Conservation (phyloP, 2,113 vertebrate genomes). For the Crotophaga sulcirostris region DNA sequence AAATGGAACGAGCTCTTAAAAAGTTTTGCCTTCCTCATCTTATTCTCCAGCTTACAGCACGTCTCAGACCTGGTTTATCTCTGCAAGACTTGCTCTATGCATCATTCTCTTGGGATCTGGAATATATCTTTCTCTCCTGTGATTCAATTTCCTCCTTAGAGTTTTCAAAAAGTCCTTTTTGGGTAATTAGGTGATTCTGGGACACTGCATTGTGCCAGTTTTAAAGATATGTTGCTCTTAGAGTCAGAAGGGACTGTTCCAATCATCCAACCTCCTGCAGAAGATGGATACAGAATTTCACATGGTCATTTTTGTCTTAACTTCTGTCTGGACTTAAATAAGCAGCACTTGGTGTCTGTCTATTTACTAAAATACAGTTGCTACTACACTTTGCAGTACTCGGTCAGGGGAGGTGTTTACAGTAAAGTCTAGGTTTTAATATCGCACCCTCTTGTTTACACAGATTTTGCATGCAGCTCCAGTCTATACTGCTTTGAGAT, state of each 20-base stretch:
- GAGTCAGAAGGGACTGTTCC: slow-evolving; percentile 10
- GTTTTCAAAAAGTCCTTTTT: slow-evolving; percentile 58
- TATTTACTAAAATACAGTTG: not conserved
- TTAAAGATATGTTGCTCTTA: slow-evolving; percentile 17
- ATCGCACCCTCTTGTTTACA: not conserved
- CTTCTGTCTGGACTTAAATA: not conserved
- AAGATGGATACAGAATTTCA: not conserved
- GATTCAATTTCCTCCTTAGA: slow-evolving; percentile 50
- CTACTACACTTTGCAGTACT: not conserved
- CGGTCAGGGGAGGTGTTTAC: not conserved
- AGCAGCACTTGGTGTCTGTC: not conserved
- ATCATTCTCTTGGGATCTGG: slow-evolving; percentile 60
- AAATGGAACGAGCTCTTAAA: slow-evolving; percentile 14
- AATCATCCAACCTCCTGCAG: not conserved
- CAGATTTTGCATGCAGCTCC: not conserved
- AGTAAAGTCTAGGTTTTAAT: not conserved
- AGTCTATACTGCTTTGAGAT: not conserved
- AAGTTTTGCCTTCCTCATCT: slow-evolving; percentile 27
- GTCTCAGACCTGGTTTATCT: slow-evolving; percentile 58
- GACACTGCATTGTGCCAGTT: slow-evolving; percentile 54
- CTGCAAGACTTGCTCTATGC: slow-evolving; percentile 17
- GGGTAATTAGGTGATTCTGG: slow-evolving; percentile 68
- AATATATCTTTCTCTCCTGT: slow-evolving; percentile 60
- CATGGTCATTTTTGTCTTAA: not conserved
- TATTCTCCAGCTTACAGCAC: not conserved